These are phyloP conservation scores for Drusus annulatus DNA, from an alignment of 1,140 invertebrate genomes.

Conservation along the genomic window DNA sequence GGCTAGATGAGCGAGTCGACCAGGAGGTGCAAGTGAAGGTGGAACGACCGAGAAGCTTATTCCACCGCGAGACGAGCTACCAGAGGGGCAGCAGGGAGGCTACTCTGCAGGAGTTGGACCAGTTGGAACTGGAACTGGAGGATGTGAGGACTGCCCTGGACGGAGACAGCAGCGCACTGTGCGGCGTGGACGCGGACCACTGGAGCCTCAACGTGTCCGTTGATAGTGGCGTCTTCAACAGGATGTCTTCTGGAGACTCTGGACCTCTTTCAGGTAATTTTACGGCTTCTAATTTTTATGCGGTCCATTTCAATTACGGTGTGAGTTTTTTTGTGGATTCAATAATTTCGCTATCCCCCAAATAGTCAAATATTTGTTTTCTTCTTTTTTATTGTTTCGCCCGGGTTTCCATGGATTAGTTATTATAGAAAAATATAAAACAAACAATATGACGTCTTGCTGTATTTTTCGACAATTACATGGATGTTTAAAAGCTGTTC, in stretches of 20 bases:
- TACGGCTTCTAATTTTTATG: neutral
- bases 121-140: constrained; percentile 69
- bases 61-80: constrained; percentile 41
- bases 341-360: too few relatives aligned
- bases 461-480: too few relatives aligned
- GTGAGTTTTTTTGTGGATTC: too few relatives aligned
- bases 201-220: constrained; percentile 71
- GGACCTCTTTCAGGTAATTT: constrained; percentile 69
- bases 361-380: too few relatives aligned
- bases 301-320: too few relatives aligned
- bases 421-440: too few relatives aligned
- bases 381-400: too few relatives aligned
- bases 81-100: constrained; percentile 47
- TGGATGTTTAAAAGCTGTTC: too few relatives aligned
- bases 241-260: constrained; percentile 73
- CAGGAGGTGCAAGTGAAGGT: neutral
- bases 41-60: constrained; percentile 49
- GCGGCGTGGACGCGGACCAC: constrained; percentile 67
- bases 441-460: too few relatives aligned
- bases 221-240: constrained; percentile 72
- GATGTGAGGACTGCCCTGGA: constrained; percentile 70
- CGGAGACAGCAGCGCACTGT: constrained; percentile 67
- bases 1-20: constrained; percentile 7
- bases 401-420: too few relatives aligned
- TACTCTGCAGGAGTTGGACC: constrained; percentile 62